A percentile compares a stretch with the other conserved stretches of the same genome.
Evolutionary conservation across 2,113 vertebrate species (phyloP).

Genomic region (Mesocricetus auratus): DNA sequence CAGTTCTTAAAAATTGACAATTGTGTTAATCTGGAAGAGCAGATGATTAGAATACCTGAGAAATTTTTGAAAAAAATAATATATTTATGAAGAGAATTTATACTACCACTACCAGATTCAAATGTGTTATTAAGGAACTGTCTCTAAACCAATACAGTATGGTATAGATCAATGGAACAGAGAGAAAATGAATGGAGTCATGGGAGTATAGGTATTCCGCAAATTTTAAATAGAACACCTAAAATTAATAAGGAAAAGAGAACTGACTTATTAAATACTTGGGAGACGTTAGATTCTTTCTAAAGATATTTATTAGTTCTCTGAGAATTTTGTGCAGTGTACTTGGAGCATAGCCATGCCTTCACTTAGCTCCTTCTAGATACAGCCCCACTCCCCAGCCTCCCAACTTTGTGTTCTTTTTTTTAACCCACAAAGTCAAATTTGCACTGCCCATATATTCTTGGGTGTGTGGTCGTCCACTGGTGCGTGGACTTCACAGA

Average conservation of each 20-base stretch:
- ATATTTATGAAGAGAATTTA: background rate
- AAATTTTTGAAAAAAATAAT: slow-evolving; percentile 47
- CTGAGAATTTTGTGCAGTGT: background rate
- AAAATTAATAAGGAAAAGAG: slow-evolving; percentile 30
- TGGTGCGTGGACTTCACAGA: background rate
- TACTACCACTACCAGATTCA: background rate
- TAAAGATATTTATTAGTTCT: background rate
- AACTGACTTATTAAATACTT: background rate
- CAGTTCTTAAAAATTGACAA: background rate
- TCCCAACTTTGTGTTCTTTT: background rate
- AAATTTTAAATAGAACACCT: background rate
- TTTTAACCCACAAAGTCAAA: background rate
- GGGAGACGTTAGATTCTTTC: background rate
- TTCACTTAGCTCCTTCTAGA: no score
- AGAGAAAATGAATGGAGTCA: background rate
- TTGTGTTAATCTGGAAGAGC: slow-evolving; percentile 25
- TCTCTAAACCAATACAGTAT: background rate
- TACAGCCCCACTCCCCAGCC: background rate
- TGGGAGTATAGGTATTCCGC: background rate
- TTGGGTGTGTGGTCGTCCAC: background rate
- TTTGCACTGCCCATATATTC: background rate
- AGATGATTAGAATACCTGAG: background rate
- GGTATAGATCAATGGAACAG: background rate
- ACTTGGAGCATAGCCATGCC: background rate
- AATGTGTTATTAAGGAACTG: slow-evolving; percentile 44